Conservation (phyloP, 2,113 vertebrate genomes). For the Bombycilla garrulus region DNA sequence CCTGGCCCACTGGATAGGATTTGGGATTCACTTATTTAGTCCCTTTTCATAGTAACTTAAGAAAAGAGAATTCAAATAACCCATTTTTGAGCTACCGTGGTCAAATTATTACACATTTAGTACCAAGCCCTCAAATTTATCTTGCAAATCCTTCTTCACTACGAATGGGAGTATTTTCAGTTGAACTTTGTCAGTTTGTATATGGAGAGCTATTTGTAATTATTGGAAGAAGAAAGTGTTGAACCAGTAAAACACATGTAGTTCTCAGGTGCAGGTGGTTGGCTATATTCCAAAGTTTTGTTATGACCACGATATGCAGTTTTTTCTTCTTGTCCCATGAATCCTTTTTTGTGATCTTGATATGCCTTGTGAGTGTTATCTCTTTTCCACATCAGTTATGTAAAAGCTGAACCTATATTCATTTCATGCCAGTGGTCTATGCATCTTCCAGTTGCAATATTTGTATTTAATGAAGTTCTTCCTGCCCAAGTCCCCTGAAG, state of each 20-base stretch:
- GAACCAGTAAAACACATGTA: background rate
- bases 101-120: background rate
- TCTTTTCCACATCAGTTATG: background rate
- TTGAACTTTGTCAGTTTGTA: background rate
- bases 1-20: background rate
- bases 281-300: background rate
- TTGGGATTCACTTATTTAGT: background rate
- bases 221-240: background rate
- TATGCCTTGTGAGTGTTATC: background rate
- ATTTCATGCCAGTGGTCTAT: background rate
- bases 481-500: fast-evolving
- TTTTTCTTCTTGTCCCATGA: background rate
- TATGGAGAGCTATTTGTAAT: background rate
- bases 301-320: background rate
- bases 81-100: background rate
- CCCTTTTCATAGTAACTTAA: background rate
- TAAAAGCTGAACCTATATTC: background rate
- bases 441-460: background rate
- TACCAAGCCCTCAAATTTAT: background rate
- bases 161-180: background rate
- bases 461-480: background rate
- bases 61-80: background rate
- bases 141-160: background rate
- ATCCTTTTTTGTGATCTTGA: background rate
- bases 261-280: background rate